These are phyloP conservation scores for Chaenodraco wilsoni DNA, from an alignment of 2,797 vertebrate species.

Conservation along the genomic window DNA sequence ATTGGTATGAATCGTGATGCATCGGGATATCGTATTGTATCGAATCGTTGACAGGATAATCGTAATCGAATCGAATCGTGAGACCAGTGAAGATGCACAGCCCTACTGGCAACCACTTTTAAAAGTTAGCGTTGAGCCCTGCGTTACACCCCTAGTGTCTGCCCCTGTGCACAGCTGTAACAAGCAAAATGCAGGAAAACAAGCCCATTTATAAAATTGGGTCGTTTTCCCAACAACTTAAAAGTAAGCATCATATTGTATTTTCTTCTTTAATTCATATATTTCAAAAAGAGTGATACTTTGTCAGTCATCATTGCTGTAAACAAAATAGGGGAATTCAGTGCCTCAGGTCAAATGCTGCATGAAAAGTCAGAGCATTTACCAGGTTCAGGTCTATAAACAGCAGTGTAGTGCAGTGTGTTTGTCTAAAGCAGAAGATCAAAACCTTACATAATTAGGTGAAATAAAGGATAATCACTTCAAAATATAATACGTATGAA, in stretches of 20 bases:
- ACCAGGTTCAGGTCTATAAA: not conserved
- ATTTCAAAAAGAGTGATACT: conserved; percentile 15
- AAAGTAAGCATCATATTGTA: not conserved
- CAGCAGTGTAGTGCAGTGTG: not conserved
- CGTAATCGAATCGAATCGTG: too few species aligned
- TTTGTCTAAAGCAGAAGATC: conserved; percentile 3
- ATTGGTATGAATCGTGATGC: too few species aligned
- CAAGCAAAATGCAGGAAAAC: not conserved
- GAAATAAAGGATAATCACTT: not conserved
- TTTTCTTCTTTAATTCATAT: conserved; percentile 5
- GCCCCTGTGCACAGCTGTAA: not conserved
- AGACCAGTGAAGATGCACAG: too few species aligned
- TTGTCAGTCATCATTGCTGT: not conserved
- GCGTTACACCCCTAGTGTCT: too few species aligned
- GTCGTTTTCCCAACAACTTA: not conserved
- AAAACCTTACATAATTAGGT: conserved; percentile 17
- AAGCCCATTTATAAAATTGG: conserved; percentile 21
- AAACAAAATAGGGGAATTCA: conserved; percentile 18
- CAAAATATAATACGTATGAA: conserved; percentile 3
- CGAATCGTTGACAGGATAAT: too few species aligned
- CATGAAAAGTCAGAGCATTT: not conserved
- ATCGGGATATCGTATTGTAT: too few species aligned
- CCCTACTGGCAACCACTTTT: too few species aligned
- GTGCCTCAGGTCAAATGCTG: not conserved
- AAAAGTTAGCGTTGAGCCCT: too few species aligned